Conservation (phyloP, 2,888 invertebrate species). For the Sympetrum striolatum region DNA sequence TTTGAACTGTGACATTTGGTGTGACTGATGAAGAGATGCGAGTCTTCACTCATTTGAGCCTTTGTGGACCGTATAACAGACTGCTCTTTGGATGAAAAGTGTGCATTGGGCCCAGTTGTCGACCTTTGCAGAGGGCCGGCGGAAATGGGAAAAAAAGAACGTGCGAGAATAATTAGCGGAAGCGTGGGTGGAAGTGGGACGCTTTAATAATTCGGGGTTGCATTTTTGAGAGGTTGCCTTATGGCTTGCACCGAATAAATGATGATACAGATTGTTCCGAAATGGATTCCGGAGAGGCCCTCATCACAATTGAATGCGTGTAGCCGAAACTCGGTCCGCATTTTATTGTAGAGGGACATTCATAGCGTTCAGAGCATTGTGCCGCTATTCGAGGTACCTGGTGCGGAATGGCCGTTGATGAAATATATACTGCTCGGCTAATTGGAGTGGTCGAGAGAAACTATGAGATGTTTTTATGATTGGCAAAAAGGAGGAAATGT, state of each 20-base stretch:
- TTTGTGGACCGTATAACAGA: background rate
- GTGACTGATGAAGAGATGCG: conserved; percentile 30
- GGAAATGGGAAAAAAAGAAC: background rate
- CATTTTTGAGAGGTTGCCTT: background rate
- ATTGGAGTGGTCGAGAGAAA: no score
- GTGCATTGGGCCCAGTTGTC: background rate
- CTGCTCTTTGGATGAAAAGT: background rate
- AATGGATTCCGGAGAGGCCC: background rate
- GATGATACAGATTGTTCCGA: background rate
- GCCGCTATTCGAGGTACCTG: no score
- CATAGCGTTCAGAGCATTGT: no score
- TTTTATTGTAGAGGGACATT: no score
- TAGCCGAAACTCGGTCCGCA: no score
- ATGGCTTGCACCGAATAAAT: background rate
- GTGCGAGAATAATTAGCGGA: background rate
- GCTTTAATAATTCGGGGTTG: background rate
- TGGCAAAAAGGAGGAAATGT: no score
- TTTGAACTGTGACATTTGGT: conserved; percentile 43
- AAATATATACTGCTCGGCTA: no score
- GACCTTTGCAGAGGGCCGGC: background rate
- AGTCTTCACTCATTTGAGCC: background rate
- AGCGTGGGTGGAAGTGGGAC: background rate
- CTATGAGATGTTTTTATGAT: no score
- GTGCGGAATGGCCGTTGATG: no score
- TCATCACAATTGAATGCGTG: no score